Evolutionary conservation across 2,113 vertebrate genomes (phyloP), one percentile per base, ranked within the genome.

Genomic region (Vombatus ursinus): DNA sequence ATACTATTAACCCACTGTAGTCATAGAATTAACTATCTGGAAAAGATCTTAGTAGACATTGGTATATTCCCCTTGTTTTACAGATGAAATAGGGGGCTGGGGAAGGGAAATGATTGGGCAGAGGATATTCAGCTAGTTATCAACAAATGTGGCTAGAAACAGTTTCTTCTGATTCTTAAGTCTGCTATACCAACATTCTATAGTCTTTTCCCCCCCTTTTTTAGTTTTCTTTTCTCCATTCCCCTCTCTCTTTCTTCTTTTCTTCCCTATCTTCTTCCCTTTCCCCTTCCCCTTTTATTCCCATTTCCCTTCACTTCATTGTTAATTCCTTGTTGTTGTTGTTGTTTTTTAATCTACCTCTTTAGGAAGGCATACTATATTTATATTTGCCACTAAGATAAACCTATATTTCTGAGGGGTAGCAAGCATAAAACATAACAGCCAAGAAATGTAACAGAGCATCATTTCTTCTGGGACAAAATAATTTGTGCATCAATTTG

Each of bases 121-220:
- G 31, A 68, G 3, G 11, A 68, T 68, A 14, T 4, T 37, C 12
- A 12, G 3, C 57, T 77, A 19, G 5, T n/a, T 77, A n/a, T 77
- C 61, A 77, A n/a, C 14, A 77, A n/a, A n/a, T 77, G 14, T n/a
- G 37, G 31, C 37, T 44, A 44, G 16, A 44, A 7, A 2, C n/a
- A 19, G 16, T 26, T 50, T 3, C 91, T 94, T 89, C 19, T 94
- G 31, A 61, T 92, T 51, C 94, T 44, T 84, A 44, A 92, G 93
- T 95, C 93, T 92, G 47, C 10, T 97, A 97, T 96, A 96, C 47
- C 91, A 97, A 44, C 25, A 96, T 97, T 48, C 96, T 97, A 97
- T 96, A 94, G 89, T 93, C 92, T 95, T 90, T 16, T 22, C 3
- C 16, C 52, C 52, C 90, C 96, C 61, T 92, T 77, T 77, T 44